These are phyloP conservation scores for Athalia cordata DNA, from an alignment of 2,888 invertebrate genomes.

Conservation along the genomic window DNA sequence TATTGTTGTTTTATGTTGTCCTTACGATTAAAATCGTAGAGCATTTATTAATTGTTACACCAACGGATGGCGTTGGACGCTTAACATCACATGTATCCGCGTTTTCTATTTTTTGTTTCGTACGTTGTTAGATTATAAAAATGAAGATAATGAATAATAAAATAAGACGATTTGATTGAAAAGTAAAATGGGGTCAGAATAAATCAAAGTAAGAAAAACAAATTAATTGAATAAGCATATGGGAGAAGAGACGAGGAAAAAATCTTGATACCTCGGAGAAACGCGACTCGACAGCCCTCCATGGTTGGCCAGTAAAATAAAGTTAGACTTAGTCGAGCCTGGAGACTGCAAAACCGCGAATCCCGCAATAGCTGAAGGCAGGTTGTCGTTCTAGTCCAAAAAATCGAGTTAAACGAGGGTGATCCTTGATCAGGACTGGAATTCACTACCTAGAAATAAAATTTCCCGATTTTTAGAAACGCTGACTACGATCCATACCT, in stretches of 20 bases:
- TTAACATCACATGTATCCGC: conserved; percentile 47
- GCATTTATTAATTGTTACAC: conserved; percentile 67
- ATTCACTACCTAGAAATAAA: background rate
- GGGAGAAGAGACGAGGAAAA: conserved; percentile 57
- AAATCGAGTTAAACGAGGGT: conserved; percentile 1
- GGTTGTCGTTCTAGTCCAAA: conserved; percentile 63
- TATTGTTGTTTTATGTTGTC: conserved; percentile 69
- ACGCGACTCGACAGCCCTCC: conserved; percentile 58
- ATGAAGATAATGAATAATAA: background rate
- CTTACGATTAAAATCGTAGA: conserved; percentile 63
- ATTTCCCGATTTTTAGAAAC: background rate
- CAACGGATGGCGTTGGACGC: conserved; percentile 50
- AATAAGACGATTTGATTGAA: background rate
- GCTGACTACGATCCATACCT: background rate
- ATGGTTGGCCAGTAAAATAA: conserved; percentile 70
- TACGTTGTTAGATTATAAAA: conserved; percentile 46
- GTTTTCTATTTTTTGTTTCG: conserved; percentile 47
- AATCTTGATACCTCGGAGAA: conserved; percentile 48
- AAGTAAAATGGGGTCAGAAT: background rate
- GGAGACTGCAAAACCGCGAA: conserved; percentile 48
- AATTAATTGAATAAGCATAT: conserved; percentile 29
- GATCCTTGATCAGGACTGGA: background rate
- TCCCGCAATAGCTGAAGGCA: conserved; percentile 50
- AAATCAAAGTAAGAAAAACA: background rate
- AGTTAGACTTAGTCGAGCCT: conserved; percentile 67